Percentiles rank a stretch among this genome's conserved stretches.
Evolutionary conservation across 2,113 vertebrate genomes (phyloP).

Genomic region (Microcebus lehilahytsara): DNA sequence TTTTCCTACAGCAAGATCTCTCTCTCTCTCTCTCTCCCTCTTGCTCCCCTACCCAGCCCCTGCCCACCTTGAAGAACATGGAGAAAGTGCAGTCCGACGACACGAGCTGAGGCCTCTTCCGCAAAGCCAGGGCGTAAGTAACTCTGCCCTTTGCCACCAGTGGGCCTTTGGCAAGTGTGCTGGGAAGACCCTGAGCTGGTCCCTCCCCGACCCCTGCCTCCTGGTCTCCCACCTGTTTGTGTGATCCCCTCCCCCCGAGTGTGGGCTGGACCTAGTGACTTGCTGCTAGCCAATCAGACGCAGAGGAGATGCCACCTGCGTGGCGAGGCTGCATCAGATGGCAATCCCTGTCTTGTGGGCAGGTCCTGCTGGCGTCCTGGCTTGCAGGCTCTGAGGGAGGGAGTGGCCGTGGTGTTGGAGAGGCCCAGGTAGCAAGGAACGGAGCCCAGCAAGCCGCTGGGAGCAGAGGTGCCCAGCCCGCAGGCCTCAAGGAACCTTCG

Average conservation of each 20-base stretch:
- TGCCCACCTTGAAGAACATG: neutral
- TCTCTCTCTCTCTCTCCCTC: neutral
- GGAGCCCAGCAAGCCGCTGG: neutral
- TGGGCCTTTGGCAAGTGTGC: neutral
- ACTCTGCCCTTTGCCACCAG: neutral
- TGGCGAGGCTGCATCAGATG: too few relatives aligned
- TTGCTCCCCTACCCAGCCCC: neutral
- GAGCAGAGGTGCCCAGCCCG: neutral
- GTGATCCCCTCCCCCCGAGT: rapidly evolving
- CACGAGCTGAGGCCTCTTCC: too few relatives aligned
- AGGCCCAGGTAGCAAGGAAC: neutral
- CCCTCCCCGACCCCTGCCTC: neutral
- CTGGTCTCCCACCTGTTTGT: rapidly evolving
- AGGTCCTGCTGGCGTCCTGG: neutral
- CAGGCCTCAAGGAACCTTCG: neutral
- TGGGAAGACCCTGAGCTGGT: neutral
- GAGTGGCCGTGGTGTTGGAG: neutral
- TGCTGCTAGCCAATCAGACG: neutral
- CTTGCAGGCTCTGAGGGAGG: neutral
- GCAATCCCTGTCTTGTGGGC: neutral
- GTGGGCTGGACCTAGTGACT: neutral
- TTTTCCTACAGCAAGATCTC: neutral
- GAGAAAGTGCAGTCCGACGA: neutral
- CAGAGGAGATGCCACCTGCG: neutral
- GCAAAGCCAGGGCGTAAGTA: rapidly evolving